Evolutionary conservation across 1,140 invertebrate species (phyloP).

Genomic region (Zeugodacus cucurbitae): DNA sequence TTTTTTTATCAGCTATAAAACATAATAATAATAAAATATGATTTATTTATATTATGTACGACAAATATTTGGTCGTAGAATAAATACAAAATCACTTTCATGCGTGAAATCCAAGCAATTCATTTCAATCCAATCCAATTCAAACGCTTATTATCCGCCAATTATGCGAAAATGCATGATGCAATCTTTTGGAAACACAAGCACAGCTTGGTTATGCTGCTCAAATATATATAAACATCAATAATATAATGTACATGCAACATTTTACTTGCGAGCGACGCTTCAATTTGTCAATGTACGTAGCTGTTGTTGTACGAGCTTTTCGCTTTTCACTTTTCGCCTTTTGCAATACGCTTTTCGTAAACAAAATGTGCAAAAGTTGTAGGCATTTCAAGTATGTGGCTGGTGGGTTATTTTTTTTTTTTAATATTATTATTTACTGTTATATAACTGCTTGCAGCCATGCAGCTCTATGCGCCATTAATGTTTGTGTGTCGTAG

Average conservation of each 20-base stretch:
- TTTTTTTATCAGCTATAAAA: constrained; percentile 20
- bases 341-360: too few relatives aligned
- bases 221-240: background rate
- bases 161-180: background rate
- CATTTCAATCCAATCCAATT: background rate
- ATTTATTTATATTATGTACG: background rate
- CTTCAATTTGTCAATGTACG: background rate
- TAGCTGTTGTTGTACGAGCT: background rate
- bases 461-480: too few relatives aligned
- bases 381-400: background rate
- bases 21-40: constrained; percentile 7
- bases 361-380: background rate
- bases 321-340: background rate
- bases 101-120: background rate
- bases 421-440: too few relatives aligned
- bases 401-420: background rate
- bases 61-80: background rate
- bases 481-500: background rate
- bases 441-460: too few relatives aligned
- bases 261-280: background rate
- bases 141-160: background rate
- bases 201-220: background rate
- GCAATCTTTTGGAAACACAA: background rate
- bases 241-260: background rate
- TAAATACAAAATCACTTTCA: background rate